Evolutionary conservation across 2,888 invertebrate genomes (phyloP).

Genomic region (Macrophya alboannulata): DNA sequence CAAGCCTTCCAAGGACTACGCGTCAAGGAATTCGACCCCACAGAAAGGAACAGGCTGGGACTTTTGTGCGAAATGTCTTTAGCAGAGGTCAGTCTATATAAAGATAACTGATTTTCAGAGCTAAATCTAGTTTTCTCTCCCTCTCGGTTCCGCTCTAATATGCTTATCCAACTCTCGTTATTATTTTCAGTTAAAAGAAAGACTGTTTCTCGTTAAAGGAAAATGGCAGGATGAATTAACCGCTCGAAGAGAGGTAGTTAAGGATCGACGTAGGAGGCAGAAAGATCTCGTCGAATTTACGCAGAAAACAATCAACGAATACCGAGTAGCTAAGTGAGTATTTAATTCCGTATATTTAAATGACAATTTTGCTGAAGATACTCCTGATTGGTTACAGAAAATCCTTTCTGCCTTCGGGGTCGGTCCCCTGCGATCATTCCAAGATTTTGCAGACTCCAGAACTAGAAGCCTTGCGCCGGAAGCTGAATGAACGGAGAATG

Average conservation of each 20-base stretch:
- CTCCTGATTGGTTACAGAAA: background rate
- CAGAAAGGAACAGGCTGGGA: conserved; percentile 83
- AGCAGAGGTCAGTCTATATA: conserved; percentile 78
- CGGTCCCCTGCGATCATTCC: background rate
- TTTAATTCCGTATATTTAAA: background rate
- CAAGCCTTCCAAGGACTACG: conserved; percentile 74
- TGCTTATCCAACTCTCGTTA: background rate
- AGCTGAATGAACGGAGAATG: conserved; percentile 33
- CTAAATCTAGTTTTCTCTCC: background rate
- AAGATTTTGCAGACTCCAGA: conserved; percentile 35
- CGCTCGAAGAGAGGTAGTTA: conserved; percentile 80
- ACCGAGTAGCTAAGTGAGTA: conserved; percentile 13
- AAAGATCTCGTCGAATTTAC: conserved; percentile 74
- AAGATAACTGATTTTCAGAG: background rate
- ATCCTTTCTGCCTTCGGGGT: background rate
- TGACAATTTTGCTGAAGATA: background rate
- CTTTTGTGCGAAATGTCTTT: conserved; percentile 86
- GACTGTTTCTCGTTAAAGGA: conserved; percentile 81
- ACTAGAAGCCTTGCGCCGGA: conserved; percentile 35
- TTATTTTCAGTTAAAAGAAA: conserved; percentile 80
- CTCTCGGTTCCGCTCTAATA: background rate
- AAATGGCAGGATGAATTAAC: conserved; percentile 82
- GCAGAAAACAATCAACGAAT: conserved; percentile 18
- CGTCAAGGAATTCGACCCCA: conserved; percentile 82
- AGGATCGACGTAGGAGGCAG: conserved; percentile 79